Conservation (phyloP, 2,888 invertebrate genomes). For the Aelia acuminata region DNA sequence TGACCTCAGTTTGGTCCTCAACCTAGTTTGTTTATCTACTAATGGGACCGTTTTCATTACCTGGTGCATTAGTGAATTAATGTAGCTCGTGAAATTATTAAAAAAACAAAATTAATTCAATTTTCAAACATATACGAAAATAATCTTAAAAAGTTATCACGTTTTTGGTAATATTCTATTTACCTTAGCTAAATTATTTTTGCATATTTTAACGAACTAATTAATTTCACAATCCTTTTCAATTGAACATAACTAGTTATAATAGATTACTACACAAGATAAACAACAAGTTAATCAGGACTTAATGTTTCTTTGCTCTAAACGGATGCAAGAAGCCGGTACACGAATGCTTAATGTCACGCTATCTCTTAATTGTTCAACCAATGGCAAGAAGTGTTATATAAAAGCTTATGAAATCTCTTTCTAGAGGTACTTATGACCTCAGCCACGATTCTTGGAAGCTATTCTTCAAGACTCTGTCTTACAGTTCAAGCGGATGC, state of each 20-base stretch:
- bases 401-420: slow-evolving; percentile 28
- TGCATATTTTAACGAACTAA: not conserved
- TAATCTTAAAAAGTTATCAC: not conserved
- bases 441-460: not conserved
- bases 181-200: not conserved
- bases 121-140: not conserved
- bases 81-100: not conserved
- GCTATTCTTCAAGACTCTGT: not conserved
- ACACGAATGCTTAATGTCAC: slow-evolving; percentile 18
- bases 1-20: slow-evolving; percentile 49
- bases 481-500: not conserved
- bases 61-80: not conserved
- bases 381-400: slow-evolving; percentile 21
- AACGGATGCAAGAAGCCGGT: not conserved
- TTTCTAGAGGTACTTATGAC: slow-evolving; percentile 4
- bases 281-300: not conserved
- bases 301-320: not conserved
- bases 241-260: not conserved
- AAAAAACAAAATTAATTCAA: not conserved
- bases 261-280: not conserved
- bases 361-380: slow-evolving; percentile 6
- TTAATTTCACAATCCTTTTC: not conserved
- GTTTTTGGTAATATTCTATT: not conserved
- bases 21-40: slow-evolving; percentile 54
- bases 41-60: slow-evolving; percentile 16